Evolutionary conservation across 1,140 invertebrate genomes (phyloP).

Genomic region (Brachionus asplanchnoidis): DNA sequence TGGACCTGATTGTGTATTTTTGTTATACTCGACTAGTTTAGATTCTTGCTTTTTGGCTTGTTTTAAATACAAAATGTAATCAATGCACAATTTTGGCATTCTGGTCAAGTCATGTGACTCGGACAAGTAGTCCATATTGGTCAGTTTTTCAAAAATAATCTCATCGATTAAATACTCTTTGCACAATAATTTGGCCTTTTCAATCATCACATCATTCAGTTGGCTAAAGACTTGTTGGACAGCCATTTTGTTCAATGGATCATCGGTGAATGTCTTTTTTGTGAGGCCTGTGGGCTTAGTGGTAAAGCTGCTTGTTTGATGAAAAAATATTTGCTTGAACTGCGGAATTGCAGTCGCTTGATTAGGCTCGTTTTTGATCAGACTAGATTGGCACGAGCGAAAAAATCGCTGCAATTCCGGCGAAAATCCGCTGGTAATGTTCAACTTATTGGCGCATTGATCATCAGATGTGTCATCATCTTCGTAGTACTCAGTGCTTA

Average conservation of each 20-base stretch:
- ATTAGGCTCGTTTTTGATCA: background rate
- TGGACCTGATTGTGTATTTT: background rate
- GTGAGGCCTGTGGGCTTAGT: background rate
- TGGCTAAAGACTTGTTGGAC: background rate
- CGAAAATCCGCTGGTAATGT: background rate
- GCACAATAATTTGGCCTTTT: background rate
- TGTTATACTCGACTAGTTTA: constrained; percentile 8
- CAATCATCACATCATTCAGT: background rate
- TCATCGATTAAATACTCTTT: constrained; percentile 24
- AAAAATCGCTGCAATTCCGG: constrained; percentile 24
- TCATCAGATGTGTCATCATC: background rate
- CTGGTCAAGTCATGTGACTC: background rate
- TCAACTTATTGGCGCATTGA: background rate
- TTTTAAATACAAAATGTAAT: background rate
- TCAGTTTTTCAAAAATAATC: background rate
- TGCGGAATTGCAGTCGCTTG: background rate
- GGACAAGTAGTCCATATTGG: background rate
- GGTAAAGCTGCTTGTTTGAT: background rate
- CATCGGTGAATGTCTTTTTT: constrained; percentile 10
- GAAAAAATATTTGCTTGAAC: constrained; percentile 6
- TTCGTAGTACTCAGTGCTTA: background rate
- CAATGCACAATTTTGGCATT: constrained; percentile 19
- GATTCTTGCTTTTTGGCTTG: background rate
- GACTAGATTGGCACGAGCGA: background rate
- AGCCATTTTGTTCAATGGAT: background rate